Evolutionary conservation across 2,113 vertebrate species (phyloP), one percentile per base, ranked within the genome.

Genomic region (Bothrops jararaca): DNA sequence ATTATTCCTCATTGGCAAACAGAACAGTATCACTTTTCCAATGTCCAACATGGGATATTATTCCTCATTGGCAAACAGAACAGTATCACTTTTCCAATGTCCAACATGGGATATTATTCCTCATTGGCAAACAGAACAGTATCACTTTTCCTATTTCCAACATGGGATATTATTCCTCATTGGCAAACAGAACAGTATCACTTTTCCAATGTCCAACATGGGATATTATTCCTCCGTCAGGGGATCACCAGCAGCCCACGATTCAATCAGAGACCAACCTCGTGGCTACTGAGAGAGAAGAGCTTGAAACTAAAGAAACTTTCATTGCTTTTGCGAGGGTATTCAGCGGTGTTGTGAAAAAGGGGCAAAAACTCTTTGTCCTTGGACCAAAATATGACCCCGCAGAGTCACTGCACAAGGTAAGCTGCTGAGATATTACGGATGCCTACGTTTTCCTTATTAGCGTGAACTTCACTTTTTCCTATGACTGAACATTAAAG

Each of bases 351-450:
- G 93, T 98, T 60, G 98, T 97, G 20, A 97, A 94, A 94, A 98
- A 92, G 97, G 99, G 99, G 42, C 98, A 98, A 93, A 98, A 94
- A 74, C 97, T 99, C 87, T 99, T 99, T 94, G 98, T 99, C 89
- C 96, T 99, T 86, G 99, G 99, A 90, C 99, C 99, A 91, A 99
- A 99, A 95, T 99, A 99, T 69, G 98, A 99, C 93, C 99, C 99
- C 2, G 86, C 96, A 24, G 97, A 98, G 89, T 98, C 98, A 88
- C 95, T 98, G 91, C 95, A 91, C 87, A 97, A 96, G 98, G 98
- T 99, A 97, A 97, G 95, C 87, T 26, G 20, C 18, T 29, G 22
- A 91, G 86, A 42, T 58, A 45, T 93, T 91, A 48, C 29, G 2
- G 8, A 60, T 64, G 4, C 69, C 5, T 74, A 7, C 18, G 15